phyloP scores from a whole-genome alignment of 2,888 invertebrate species.

The Ormia ochracea region DNA sequence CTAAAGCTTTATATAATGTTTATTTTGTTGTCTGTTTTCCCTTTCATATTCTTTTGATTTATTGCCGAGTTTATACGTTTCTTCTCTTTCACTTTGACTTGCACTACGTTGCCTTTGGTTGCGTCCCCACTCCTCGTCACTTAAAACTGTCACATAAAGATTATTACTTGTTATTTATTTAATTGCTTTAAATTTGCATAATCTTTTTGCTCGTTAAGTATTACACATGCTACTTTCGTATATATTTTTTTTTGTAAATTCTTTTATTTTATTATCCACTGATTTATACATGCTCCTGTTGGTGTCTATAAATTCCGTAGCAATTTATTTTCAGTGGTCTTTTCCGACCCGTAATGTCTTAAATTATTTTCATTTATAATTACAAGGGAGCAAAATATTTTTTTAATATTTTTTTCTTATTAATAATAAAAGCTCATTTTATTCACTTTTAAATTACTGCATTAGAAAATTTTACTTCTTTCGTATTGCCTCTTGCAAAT shows the following conservation, averaged over 20 bases:
- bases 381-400: background rate
- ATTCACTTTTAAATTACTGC: background rate
- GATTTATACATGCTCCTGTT: background rate
- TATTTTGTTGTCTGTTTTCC: background rate
- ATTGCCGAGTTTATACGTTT: slow-evolving; percentile 14
- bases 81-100: background rate
- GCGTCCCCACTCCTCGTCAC: background rate
- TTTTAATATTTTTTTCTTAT: background rate
- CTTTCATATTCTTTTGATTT: slow-evolving; percentile 21
- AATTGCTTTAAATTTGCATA: slow-evolving; percentile 55
- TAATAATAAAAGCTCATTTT: background rate
- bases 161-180: slow-evolving; percentile 54
- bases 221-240: background rate
- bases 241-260: slow-evolving; percentile 11
- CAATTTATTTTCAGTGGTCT: background rate
- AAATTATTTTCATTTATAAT: background rate
- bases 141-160: slow-evolving; percentile 12
- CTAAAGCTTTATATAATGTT: slow-evolving; percentile 11
- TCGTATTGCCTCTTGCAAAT: background rate
- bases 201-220: slow-evolving; percentile 37
- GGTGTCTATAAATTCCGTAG: slow-evolving; percentile 23
- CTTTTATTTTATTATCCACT: slow-evolving; percentile 6
- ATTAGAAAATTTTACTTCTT: background rate
- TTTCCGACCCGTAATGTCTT: background rate
- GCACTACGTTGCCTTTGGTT: background rate